Percentiles rank a stretch among this genome's conserved stretches.
phyloP scores from a whole-genome alignment of 2,797 vertebrate species.

The Ctenosaura bakeri region DNA sequence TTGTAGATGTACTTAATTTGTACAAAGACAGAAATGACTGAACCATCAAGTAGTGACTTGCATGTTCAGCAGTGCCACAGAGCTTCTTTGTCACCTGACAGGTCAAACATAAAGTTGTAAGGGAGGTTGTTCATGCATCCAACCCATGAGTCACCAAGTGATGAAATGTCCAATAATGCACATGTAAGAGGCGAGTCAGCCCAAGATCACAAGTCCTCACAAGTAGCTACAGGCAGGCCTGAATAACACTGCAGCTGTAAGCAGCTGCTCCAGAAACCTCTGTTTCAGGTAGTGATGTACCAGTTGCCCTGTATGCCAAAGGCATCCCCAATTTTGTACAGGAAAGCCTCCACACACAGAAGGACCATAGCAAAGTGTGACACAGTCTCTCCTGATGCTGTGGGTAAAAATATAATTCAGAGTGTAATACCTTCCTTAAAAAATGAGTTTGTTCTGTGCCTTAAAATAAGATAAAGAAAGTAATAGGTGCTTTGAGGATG shows the following conservation, averaged over 20 bases:
- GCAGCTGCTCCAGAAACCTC: background rate
- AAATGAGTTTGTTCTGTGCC: background rate
- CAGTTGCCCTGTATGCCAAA: background rate
- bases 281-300: background rate
- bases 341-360: background rate
- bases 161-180: background rate
- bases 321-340: background rate
- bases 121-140: background rate
- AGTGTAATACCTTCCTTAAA: background rate
- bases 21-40: background rate
- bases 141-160: background rate
- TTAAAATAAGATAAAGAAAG: background rate
- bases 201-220: background rate
- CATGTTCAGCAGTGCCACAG: background rate
- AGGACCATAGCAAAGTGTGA: background rate
- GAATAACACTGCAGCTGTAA: background rate
- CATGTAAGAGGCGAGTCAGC: slow-evolving; percentile 11
- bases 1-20: background rate
- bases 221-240: background rate
- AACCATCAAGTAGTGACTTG: slow-evolving; percentile 4
- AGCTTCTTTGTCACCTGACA: slow-evolving; percentile 1
- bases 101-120: background rate
- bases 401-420: background rate
- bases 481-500: background rate
- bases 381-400: background rate